These are phyloP conservation scores for Helicoverpa zea DNA, from an alignment of 1,140 invertebrate genomes.

Conservation along the genomic window DNA sequence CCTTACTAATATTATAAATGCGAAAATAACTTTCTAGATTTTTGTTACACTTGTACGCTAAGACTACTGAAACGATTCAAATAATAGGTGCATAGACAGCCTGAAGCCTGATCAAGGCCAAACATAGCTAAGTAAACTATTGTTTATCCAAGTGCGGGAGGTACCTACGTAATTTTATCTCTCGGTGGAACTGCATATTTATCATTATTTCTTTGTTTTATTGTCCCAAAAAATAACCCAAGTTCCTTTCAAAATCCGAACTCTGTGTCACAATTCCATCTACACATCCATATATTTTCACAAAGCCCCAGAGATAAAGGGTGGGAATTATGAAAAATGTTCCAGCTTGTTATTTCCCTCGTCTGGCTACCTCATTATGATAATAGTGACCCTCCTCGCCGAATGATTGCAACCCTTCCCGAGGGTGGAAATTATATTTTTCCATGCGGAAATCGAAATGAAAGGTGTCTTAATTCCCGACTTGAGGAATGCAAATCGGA, in stretches of 20 bases:
- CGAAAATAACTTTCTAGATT: too few relatives aligned
- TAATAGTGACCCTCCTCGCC: constrained; percentile 38
- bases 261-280: too few relatives aligned
- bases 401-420: constrained; percentile 31
- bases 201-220: too few relatives aligned
- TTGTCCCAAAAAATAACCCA: not conserved
- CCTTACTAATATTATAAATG: too few relatives aligned
- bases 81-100: too few relatives aligned
- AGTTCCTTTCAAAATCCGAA: not conserved
- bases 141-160: too few relatives aligned
- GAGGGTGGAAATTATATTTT: constrained; percentile 17
- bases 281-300: constrained; percentile 14
- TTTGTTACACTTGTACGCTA: too few relatives aligned
- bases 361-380: constrained; percentile 42
- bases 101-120: too few relatives aligned
- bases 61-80: too few relatives aligned
- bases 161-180: too few relatives aligned
- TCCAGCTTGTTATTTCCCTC: constrained; percentile 44
- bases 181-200: too few relatives aligned
- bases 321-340: constrained; percentile 50
- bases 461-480: constrained; percentile 22
- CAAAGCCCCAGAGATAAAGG: constrained; percentile 36
- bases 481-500: constrained; percentile 1
- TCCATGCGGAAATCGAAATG: constrained; percentile 20
- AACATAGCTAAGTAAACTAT: too few relatives aligned